Percentiles rank a stretch among this genome's conserved stretches.
phyloP scores from a whole-genome alignment of 2,888 invertebrate genomes.

The Athripsodes cinereus region DNA sequence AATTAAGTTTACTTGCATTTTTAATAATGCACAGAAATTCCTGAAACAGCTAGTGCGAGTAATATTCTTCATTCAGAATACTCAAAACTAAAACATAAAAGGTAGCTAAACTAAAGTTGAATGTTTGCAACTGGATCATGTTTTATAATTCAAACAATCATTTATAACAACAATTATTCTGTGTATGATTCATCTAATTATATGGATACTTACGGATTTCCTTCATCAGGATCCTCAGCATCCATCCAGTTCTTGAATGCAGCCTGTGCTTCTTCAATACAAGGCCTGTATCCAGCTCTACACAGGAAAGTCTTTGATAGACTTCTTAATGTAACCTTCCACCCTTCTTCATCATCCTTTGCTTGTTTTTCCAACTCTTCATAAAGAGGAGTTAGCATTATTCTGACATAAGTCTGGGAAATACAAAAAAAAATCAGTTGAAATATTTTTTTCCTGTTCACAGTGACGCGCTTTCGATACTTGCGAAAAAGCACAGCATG shows the following conservation, averaged over 20 bases:
- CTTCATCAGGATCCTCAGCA: slow-evolving; percentile 65
- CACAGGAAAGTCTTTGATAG: slow-evolving; percentile 68
- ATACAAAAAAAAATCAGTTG: no score
- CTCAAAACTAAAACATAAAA: no score
- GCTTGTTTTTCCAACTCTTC: slow-evolving; percentile 56
- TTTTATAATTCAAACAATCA: no score
- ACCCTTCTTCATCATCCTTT: slow-evolving; percentile 55
- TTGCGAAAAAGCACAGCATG: no score
- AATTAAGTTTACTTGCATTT: no score
- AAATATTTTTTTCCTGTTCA: no score
- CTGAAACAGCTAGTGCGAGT: no score
- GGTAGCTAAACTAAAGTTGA: no score
- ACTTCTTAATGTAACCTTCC: slow-evolving; percentile 61
- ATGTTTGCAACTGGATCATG: no score
- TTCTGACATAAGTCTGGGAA: slow-evolving; percentile 61
- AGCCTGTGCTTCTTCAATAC: slow-evolving; percentile 66
- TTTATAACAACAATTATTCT: not conserved
- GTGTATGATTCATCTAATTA: not conserved
- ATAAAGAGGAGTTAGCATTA: slow-evolving; percentile 64
- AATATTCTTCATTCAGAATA: no score
- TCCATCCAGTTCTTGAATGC: slow-evolving; percentile 73
- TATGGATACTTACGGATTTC: slow-evolving; percentile 71
- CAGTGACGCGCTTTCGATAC: no score
- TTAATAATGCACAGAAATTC: no score
- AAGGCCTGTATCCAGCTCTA: slow-evolving; percentile 69